Conservation (phyloP, 2,797 vertebrate genomes). For the Esox lucius region DNA sequence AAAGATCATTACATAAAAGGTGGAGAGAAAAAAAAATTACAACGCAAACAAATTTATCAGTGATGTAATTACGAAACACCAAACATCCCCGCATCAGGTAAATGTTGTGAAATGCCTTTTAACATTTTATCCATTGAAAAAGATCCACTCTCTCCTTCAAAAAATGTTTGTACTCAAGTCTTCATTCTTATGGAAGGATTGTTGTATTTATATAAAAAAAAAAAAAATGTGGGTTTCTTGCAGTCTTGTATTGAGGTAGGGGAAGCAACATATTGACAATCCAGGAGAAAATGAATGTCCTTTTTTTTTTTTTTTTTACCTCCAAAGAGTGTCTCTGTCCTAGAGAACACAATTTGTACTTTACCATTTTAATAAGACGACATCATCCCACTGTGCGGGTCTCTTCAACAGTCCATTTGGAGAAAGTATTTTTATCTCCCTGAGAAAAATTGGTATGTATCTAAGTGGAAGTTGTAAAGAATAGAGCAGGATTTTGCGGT, state of each 20-base stretch:
- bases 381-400: constrained; percentile 13
- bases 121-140: too few relatives aligned
- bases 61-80: too few relatives aligned
- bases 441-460: background rate
- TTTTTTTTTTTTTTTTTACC: constrained; percentile 48
- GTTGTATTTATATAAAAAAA: too few relatives aligned
- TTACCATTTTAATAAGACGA: constrained; percentile 49
- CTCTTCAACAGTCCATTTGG: constrained; percentile 2
- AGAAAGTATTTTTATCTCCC: background rate
- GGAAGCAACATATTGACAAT: constrained; percentile 10
- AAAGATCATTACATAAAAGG: constrained; percentile 1
- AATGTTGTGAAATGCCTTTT: too few relatives aligned
- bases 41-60: too few relatives aligned
- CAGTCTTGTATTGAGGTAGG: constrained; percentile 18
- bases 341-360: constrained; percentile 65
- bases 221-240: background rate
- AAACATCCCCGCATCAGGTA: too few relatives aligned
- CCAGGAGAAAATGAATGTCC: background rate
- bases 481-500: background rate
- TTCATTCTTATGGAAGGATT: too few relatives aligned
- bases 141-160: too few relatives aligned
- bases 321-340: constrained; percentile 66
- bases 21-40: background rate
- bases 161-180: too few relatives aligned
- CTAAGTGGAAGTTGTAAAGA: background rate